These are phyloP conservation scores for Pachymerium ferrugineum DNA, from an alignment of 2,888 invertebrate genomes.

Conservation along the genomic window DNA sequence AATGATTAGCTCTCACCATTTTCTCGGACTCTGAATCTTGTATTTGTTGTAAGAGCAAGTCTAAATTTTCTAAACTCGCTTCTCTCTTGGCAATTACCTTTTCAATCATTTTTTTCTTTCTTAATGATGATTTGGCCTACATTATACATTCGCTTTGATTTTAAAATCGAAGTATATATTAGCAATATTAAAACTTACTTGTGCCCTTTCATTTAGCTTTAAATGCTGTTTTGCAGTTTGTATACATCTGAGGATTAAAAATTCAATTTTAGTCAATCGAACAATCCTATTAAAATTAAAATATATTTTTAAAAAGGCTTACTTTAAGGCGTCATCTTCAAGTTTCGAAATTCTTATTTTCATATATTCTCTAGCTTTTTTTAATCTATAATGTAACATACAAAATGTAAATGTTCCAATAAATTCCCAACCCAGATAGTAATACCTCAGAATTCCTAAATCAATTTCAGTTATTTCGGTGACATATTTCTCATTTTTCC, in stretches of 20 bases:
- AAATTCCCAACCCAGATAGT: not conserved
- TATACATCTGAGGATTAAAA: not conserved
- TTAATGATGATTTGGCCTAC: constrained; percentile 37
- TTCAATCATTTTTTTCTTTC: constrained; percentile 36
- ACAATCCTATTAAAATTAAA: not conserved
- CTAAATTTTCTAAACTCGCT: constrained; percentile 37
- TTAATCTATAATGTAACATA: not conserved
- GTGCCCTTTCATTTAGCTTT: not conserved
- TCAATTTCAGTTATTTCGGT: constrained; percentile 2
- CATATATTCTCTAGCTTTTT: constrained; percentile 15
- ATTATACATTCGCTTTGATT: not conserved
- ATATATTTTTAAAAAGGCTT: not conserved
- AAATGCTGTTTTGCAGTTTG: constrained; percentile 5
- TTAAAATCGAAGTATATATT: not conserved
- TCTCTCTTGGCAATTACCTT: constrained; percentile 33
- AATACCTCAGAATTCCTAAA: constrained; percentile 29
- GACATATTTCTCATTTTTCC: not conserved
- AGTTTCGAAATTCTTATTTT: not conserved
- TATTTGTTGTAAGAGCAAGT: constrained; percentile 35
- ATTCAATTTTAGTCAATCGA: no score
- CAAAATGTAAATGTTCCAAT: not conserved
- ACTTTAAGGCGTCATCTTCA: constrained; percentile 15
- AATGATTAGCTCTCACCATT: constrained; percentile 18
- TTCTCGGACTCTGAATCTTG: constrained; percentile 37
- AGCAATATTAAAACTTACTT: not conserved